Base-by-base conservation (phyloP, 2,113 vertebrate species). In the Agapornis roseicollis region DNA sequence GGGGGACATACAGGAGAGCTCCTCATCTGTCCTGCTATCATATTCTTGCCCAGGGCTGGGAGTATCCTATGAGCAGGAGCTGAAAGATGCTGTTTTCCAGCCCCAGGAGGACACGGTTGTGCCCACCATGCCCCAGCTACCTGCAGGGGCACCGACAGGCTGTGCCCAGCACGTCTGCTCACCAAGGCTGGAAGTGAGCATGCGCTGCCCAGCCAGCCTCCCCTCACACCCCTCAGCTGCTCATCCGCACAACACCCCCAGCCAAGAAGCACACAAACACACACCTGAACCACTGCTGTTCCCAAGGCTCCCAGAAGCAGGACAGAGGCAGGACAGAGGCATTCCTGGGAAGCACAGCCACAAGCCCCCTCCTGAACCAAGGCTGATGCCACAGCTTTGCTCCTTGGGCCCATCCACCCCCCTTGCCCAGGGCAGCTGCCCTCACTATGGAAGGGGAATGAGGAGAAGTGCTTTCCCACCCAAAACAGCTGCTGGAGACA, bases 121-220 rank as follows among this genome's bases (percentile, higher is more conserved):
- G 60, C 12, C 49, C 1, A 0, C 25, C 2, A 0, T 8, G 9
- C 28, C 35, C n/a, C 65, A n/a, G 9, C 52, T 49, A 46, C 3
- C 50, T 10, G 11, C 0, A 1, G 41, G 2, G 20, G 70, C 33
- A 47, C 55, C 1, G 15, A 53, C 11, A 33, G 24, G 12, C 1
- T 7, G 25, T 20, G 2, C 6, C 35, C 66, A 44, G 39, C 20
- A 66, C 9, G 9, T 4, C n/a, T 19, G 42, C 42, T 31, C 39
- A 2, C n/a, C 2, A 4, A 17, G 27, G 13, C 44, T 1, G 2
- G 12, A 24, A 13, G 22, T 3, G 0, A 52, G 76, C 8, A 2
- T 5, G 10, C 6, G 1, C 28, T 9, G 29, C 39, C 33, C 22
- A 44, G 14, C 41, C 80, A 63, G 56, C 47, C 37, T 33, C 24